Conservation (phyloP, 2,113 vertebrate species). For the Brienomyrus longianalis region DNA sequence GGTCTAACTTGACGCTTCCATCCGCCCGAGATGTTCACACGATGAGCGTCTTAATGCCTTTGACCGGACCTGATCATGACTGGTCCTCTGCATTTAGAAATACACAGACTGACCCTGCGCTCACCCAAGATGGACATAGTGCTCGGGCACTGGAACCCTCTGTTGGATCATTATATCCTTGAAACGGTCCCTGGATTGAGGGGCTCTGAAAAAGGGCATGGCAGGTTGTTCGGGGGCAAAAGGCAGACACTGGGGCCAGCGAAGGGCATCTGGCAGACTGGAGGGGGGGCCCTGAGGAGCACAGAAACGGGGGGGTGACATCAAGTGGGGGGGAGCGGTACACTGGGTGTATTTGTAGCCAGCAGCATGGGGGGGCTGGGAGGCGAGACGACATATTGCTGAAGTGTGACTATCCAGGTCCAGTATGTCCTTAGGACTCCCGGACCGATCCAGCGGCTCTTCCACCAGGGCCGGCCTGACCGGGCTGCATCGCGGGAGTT, state of each 20-base stretch:
- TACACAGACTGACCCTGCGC: slow-evolving; percentile 13
- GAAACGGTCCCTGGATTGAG: slow-evolving; percentile 74
- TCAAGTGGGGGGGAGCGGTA: slow-evolving; percentile 59
- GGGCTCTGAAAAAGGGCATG: slow-evolving; percentile 69
- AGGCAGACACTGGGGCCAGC: slow-evolving; percentile 68
- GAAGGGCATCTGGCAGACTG: slow-evolving; percentile 63
- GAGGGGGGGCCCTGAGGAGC: slow-evolving; percentile 66
- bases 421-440: slow-evolving; percentile 93
- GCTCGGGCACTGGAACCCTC: slow-evolving; percentile 65
- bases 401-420: slow-evolving; percentile 93
- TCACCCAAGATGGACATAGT: slow-evolving; percentile 80
- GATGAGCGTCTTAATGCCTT: not conserved
- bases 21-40: not conserved
- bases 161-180: slow-evolving; percentile 85
- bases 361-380: slow-evolving; percentile 41
- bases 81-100: not conserved
- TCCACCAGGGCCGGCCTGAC: slow-evolving; percentile 39
- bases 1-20: not conserved
- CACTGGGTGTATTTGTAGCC: slow-evolving; percentile 67
- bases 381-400: slow-evolving; percentile 61
- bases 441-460: slow-evolving; percentile 57
- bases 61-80: not conserved
- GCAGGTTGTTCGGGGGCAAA: slow-evolving; percentile 65
- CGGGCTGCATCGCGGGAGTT: slow-evolving; percentile 40
- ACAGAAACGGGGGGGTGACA: slow-evolving; percentile 68